These are phyloP conservation scores for Dioctria linearis DNA, from an alignment of 2,888 invertebrate species.

Conservation along the genomic window DNA sequence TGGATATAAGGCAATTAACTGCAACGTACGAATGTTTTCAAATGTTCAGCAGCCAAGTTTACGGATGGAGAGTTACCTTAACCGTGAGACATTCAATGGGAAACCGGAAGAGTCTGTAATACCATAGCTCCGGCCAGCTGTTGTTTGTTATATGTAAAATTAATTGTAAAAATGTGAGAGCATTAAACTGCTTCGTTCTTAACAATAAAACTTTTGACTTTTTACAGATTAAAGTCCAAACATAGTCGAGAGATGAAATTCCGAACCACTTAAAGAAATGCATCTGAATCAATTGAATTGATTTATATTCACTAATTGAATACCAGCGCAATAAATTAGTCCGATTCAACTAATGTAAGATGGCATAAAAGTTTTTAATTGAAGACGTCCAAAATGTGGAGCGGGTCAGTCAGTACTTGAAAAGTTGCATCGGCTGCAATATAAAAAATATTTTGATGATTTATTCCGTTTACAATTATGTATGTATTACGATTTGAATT, in stretches of 20 bases:
- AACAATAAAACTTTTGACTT: background rate
- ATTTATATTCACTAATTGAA: conserved; percentile 29
- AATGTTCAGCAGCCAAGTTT: background rate
- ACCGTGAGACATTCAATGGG: conserved; percentile 20
- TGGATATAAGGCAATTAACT: conserved; percentile 25
- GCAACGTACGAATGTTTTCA: background rate
- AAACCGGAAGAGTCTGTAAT: background rate
- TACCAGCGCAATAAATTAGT: background rate
- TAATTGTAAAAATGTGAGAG: background rate
- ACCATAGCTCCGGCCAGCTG: background rate
- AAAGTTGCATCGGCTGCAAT: background rate
- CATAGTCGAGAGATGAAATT: conserved; percentile 38
- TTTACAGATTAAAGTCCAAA: conserved; percentile 20
- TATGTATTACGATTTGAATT: too few species aligned
- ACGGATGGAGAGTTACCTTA: conserved; percentile 44
- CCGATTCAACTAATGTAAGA: background rate
- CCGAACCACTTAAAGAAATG: conserved; percentile 42
- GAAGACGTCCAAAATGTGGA: background rate
- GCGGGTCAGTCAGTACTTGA: background rate
- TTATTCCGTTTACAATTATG: too few species aligned
- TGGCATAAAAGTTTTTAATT: background rate
- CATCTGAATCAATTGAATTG: conserved; percentile 46
- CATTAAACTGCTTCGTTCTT: background rate
- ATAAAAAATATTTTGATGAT: background rate
- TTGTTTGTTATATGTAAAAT: background rate